phyloP scores from a whole-genome alignment of 2,888 invertebrate species.

The Atrina japonica region DNA sequence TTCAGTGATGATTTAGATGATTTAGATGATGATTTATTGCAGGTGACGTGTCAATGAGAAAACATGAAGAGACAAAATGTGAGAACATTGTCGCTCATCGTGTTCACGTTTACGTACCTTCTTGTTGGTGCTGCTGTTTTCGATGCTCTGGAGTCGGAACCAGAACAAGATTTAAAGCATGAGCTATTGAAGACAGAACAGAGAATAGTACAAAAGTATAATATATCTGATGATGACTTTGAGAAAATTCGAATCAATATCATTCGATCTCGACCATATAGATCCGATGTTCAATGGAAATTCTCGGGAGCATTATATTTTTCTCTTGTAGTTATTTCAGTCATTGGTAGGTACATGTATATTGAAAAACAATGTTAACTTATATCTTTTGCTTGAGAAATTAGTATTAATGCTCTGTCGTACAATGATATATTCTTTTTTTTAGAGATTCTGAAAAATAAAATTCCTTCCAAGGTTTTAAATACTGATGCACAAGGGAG shows the following conservation, averaged over 20 bases:
- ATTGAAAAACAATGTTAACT: no score
- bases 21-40: no score
- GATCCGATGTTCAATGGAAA: slow-evolving; percentile 36
- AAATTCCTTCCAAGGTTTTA: no score
- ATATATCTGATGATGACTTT: slow-evolving; percentile 30
- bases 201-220: slow-evolving; percentile 85
- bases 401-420: no score
- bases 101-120: slow-evolving; percentile 98
- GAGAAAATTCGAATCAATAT: slow-evolving; percentile 27
- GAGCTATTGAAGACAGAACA: slow-evolving; percentile 82
- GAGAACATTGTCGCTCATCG: slow-evolving; percentile 96
- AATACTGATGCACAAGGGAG: no score
- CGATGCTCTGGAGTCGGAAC: slow-evolving; percentile 97
- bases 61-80: slow-evolving; percentile 98
- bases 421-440: no score
- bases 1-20: no score
- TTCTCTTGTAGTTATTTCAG: slow-evolving; percentile 40
- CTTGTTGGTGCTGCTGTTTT: slow-evolving; percentile 99
- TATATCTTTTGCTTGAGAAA: no score
- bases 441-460: no score
- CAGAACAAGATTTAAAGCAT: slow-evolving; percentile 92
- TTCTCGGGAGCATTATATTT: slow-evolving; percentile 42
- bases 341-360: slow-evolving; percentile 34
- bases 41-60: neutral
- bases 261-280: slow-evolving; percentile 30